Evolutionary conservation across 2,888 invertebrate species (phyloP), one percentile per base, ranked within the genome.

Genomic region (Eremobia ochroleuca): DNA sequence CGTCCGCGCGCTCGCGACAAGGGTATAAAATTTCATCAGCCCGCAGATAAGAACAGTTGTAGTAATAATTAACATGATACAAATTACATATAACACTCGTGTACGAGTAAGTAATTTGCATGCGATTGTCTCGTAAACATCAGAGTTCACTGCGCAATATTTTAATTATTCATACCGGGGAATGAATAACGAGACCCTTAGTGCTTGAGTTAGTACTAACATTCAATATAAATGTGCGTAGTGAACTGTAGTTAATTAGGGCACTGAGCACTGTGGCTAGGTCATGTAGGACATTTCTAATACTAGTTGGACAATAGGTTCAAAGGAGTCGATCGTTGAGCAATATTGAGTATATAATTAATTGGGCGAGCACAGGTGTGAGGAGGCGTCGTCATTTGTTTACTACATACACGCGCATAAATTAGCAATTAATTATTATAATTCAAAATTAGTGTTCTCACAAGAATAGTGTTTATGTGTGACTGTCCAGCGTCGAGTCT

Each of bases 401-500:
- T 90, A 91, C 91, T 81, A 86, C 88, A 88, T 88, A 88, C 89
- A 89, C 88, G 82, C 77, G 91, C 88, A 94, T 94, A 93, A 92
- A 93, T 93, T 93, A 92, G 90, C 90, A 89, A 91, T 92, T 88
- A 90, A 91, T 92, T 92, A 92, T 91, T 90, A 86, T 92, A 91
- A 92, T 92, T 91, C 89, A 87, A 88, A 87, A n/a, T n/a, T n/a
- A 83, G 69, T 59, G 59, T 69, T 66, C 65, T 72, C n/a, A n/a
- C n/a, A n/a, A n/a, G n/a, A 40, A n/a, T 25, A 58, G 34, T 52
- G 67, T 62, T 25, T 52, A 55, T 64, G 37, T 28, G 59, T 67
- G 62, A 31, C 52, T 69, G 69, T 69, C 37, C 21, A 21, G 52
- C 34, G 18, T 43, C 43, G n/a, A 37, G n/a, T 31, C 31, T n/a